Percentiles rank a stretch among this genome's conserved stretches.
Evolutionary conservation across 2,113 vertebrate genomes (phyloP).

Genomic region (Parus major): DNA sequence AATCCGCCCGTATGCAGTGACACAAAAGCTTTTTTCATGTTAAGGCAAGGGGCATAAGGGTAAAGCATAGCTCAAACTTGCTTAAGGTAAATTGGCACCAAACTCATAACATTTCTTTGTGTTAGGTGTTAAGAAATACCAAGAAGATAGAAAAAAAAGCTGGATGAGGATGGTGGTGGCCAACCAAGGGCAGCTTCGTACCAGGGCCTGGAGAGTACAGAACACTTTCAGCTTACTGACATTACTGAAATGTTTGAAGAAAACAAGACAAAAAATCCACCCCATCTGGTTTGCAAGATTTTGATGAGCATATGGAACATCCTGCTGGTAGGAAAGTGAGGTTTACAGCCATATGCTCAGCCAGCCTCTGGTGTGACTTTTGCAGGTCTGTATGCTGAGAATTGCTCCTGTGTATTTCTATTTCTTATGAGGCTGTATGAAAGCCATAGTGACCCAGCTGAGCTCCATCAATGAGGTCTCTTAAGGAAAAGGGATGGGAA

Average conservation of each 20-base stretch:
- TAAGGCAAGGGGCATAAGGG: background rate
- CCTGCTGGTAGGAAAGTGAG: background rate
- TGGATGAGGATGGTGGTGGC: background rate
- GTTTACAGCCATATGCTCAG: background rate
- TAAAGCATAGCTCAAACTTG: background rate
- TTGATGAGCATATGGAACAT: background rate
- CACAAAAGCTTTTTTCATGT: background rate
- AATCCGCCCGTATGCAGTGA: background rate
- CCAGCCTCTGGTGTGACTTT: background rate
- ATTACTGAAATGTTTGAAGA: background rate
- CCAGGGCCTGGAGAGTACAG: background rate
- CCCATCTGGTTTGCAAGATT: background rate
- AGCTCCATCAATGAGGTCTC: background rate
- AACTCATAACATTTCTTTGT: background rate
- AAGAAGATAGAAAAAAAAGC: background rate
- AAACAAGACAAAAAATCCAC: background rate
- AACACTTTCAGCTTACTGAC: background rate
- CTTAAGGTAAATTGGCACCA: background rate
- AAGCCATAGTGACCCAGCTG: background rate
- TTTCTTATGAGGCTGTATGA: background rate
- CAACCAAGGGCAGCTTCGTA: background rate
- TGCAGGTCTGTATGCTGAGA: background rate
- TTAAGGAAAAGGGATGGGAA: background rate
- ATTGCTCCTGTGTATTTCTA: background rate
- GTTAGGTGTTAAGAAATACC: background rate